A percentile compares a stretch with the other conserved stretches of the same genome.
Conservation (phyloP, 2,113 vertebrate genomes). For the Petroica traversi region DNA sequence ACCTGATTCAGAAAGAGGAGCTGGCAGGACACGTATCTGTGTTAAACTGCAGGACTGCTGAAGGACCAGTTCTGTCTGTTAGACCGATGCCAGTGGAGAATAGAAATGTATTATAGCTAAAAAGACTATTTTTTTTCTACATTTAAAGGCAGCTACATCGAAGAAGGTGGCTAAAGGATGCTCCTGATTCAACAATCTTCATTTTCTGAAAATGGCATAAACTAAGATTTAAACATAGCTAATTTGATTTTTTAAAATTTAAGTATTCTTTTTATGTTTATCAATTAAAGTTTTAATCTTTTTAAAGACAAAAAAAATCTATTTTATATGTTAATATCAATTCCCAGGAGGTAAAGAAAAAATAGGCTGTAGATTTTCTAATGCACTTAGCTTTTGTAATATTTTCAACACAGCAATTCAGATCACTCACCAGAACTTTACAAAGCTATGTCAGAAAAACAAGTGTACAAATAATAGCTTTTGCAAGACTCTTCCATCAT, state of each 20-base stretch:
- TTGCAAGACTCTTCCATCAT: not conserved
- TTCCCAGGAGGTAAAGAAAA: not conserved
- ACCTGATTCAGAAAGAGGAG: not conserved
- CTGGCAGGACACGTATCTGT: not conserved
- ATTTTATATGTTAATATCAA: not conserved
- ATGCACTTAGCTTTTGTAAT: not conserved
- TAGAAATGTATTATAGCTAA: not conserved
- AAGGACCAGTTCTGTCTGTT: not conserved
- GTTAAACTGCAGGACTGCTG: not conserved
- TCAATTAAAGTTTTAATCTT: not conserved
- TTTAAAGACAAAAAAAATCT: rapidly evolving
- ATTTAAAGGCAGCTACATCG: rapidly evolving
- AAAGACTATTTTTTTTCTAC: not conserved
- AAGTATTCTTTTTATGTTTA: not conserved
- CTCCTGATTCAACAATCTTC: not conserved
- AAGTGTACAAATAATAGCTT: not conserved
- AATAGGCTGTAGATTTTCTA: not conserved
- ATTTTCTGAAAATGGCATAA: not conserved
- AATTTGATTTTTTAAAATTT: not conserved
- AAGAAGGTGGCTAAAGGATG: not conserved
- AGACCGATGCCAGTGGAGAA: not conserved
- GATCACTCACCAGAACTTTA: not conserved
- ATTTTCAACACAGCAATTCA: not conserved
- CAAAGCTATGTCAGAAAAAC: not conserved
- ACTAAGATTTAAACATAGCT: rapidly evolving